Base-by-base conservation (phyloP, 2,888 invertebrate genomes). In the Mesopsocus fuscifrons region DNA sequence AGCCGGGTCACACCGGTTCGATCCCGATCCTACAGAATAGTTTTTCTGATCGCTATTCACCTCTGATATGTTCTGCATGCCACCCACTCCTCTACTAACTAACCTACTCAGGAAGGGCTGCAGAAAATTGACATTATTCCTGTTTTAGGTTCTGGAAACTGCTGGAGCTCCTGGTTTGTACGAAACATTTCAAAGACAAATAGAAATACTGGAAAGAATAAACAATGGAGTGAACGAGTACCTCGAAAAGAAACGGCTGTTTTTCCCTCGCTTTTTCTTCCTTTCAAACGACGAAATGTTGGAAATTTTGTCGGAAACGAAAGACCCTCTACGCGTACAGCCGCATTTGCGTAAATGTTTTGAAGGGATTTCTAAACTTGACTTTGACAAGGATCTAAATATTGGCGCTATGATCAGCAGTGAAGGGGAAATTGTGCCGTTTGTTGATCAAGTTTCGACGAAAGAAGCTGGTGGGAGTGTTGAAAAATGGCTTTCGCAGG, bases 271-370 rank as follows among this genome's bases (percentile, higher is more conserved):
- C 57, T 87, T 89, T 57, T 89, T 88, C 67, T 89, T 89, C 56
- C 65, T 91, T 45, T 88, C 88, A 4, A 88, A 89, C 57, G 84
- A 87, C 54, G 88, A 89, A 61, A 77, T 89, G 72, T 64, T 91
- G 51, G 85, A 88, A 61, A 85, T 91, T 52, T 65, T 91, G 47
- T 85, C 87, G 1, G 85, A 88, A 66, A 85, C 85, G 2, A 84
- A 84, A 62, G 82, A 87, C 57, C 85, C 85, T 1, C 60, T 76
- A 5, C 68, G 81, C 52, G 84, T 87, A 2, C 84, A 87, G 59
- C 84, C 84, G 1, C 83, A 87, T 64, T 62, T 88, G 44, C 79
- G 80, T 56, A 87, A 87, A 63, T 85, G 84, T 59, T 88, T 88
- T 58, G 85, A 87, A 63, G 87, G 82, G 40, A 85, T 88, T 44